Conservation (phyloP, 1,140 invertebrate genomes). For the Procambarus virginalis region DNA sequence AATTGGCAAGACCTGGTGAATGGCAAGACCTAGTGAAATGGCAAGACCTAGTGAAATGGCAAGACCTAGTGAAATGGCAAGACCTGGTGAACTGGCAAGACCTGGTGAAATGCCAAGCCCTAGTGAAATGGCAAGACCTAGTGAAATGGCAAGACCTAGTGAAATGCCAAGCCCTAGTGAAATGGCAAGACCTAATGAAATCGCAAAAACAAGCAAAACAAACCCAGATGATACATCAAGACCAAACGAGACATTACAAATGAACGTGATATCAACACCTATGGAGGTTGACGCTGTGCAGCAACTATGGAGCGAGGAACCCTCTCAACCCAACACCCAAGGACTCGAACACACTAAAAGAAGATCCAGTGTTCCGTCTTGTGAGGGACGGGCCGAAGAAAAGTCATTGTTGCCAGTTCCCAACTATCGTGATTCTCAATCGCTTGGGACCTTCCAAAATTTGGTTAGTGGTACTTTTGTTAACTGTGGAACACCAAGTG, state of each 20-base stretch:
- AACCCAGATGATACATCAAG: too few relatives aligned
- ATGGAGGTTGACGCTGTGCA: not conserved
- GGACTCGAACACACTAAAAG: not conserved
- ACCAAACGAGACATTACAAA: too few relatives aligned
- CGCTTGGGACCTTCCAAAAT: constrained; percentile 34
- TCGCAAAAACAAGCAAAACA: not conserved
- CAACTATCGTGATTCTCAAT: not conserved
- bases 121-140: not conserved
- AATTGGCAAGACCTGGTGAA: not conserved
- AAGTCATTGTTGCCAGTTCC: not conserved
- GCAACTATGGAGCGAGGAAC: not conserved
- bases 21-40: not conserved
- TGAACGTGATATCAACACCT: not conserved
- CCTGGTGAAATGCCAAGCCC: not conserved
- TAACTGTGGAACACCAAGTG: not conserved
- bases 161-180: not conserved
- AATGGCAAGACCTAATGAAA: not conserved
- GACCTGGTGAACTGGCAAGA: not conserved
- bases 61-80: too few relatives aligned
- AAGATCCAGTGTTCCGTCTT: not conserved
- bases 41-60: too few relatives aligned
- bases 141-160: not conserved
- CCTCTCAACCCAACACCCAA: not conserved
- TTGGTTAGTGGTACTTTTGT: constrained; percentile 8
- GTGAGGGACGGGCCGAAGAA: not conserved